Conservation (phyloP, 2,797 vertebrate species). For the Bryconaethiops microstoma region DNA sequence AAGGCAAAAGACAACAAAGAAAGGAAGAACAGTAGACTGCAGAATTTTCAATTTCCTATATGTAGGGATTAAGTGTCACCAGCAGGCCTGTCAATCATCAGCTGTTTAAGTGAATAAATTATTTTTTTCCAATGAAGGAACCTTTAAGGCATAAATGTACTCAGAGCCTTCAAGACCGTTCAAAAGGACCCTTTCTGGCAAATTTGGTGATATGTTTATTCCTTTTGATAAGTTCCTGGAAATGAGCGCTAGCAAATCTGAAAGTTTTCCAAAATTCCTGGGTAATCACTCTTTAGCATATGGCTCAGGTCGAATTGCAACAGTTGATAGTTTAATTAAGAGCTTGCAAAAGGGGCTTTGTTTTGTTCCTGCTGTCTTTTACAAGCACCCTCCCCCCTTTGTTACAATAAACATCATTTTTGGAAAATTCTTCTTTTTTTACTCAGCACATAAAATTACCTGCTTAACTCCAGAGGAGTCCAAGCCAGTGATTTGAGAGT, state of each 20-base stretch:
- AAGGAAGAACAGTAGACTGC: neutral
- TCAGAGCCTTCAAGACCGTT: constrained; percentile 19
- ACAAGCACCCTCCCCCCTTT: constrained; percentile 23
- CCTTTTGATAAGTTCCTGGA: constrained; percentile 31
- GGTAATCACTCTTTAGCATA: constrained; percentile 41
- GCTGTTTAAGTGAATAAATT: constrained; percentile 14
- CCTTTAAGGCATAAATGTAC: constrained; percentile 23
- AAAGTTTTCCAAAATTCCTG: constrained; percentile 9
- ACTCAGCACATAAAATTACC: constrained; percentile 13
- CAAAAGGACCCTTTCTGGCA: constrained; percentile 3
- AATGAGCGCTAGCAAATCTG: constrained; percentile 34
- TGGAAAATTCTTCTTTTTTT: constrained; percentile 12
- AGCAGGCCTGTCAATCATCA: constrained; percentile 5
- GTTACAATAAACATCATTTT: constrained; percentile 33
- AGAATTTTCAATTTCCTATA: neutral
- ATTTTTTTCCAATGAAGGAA: neutral
- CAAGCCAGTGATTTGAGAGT: constrained; percentile 7
- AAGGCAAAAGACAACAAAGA: neutral
- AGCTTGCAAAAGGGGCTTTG: constrained; percentile 52
- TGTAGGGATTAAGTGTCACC: neutral
- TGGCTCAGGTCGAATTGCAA: constrained; percentile 48
- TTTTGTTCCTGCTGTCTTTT: constrained; percentile 31
- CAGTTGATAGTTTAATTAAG: constrained; percentile 60
- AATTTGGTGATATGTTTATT: neutral
- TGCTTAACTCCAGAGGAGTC: constrained; percentile 5